These are phyloP conservation scores for Unio delphinus DNA, from an alignment of 2,888 invertebrate genomes.

Conservation along the genomic window DNA sequence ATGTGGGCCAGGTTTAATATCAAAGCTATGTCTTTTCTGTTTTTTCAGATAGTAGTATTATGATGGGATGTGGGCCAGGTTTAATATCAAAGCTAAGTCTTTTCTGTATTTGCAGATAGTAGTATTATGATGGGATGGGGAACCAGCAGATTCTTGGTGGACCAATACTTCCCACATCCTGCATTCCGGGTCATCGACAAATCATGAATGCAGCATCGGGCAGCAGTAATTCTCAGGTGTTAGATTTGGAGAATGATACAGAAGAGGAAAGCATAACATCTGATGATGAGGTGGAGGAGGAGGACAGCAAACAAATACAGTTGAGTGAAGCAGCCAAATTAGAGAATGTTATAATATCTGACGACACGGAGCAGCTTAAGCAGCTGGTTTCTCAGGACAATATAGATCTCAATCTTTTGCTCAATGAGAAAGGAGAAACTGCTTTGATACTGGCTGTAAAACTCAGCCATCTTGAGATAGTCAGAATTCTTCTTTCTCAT, in stretches of 20 bases:
- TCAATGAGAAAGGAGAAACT: conserved; percentile 55
- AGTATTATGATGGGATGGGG: conserved; percentile 10
- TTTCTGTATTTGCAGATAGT: no score
- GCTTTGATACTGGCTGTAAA: conserved; percentile 56
- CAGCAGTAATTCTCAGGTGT: conserved; percentile 17
- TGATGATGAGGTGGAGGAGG: conserved; percentile 22
- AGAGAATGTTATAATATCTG: conserved; percentile 29
- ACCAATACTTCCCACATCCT: conserved; percentile 19
- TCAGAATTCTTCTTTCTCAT: conserved; percentile 41
- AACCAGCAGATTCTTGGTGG: conserved; percentile 24
- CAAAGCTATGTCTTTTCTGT: no score
- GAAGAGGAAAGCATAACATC: conserved; percentile 18
- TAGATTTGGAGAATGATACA: conserved; percentile 26
- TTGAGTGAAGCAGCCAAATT: conserved; percentile 25
- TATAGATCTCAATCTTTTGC: conserved; percentile 46
- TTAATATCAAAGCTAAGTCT: no score
- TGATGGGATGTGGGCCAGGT: no score
- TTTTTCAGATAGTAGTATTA: no score
- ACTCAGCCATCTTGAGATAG: conserved; percentile 47
- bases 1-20: no score
- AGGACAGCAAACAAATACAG: conserved; percentile 8
- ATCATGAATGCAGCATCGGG: conserved; percentile 6
- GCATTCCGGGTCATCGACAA: conserved; percentile 17
- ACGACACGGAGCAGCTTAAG: conserved; percentile 24
- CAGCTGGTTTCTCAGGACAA: conserved; percentile 26